Base-by-base conservation (phyloP, 2,888 invertebrate species). In the Gisinianus flammeolus region DNA sequence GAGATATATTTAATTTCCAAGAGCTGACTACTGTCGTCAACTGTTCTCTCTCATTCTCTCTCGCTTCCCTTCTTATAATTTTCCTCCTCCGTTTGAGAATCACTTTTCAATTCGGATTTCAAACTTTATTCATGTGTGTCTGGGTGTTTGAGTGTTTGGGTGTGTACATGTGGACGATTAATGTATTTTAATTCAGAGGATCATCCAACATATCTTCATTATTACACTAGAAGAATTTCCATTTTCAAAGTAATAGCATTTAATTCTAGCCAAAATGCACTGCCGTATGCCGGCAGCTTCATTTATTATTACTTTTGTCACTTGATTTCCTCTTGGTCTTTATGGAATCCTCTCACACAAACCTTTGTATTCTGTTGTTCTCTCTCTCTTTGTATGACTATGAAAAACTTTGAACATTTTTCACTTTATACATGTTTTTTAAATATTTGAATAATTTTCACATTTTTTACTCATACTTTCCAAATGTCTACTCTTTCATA, bases 201-300 rank as follows among this genome's bases (percentile, higher is more conserved):
- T 70, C 52, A 28, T 31, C 72, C 58, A 71, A 56, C 71, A 58
- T 72, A 72, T 72, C 72, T 72, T 72, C 72, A 72, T 72, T 72
- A 72, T 72, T 72, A 72, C 72, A 72, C 72, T 58, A 31, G 72
- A 72, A 72, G 72, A 72, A 72, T 72, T 72, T 72, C 72, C 72
- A 72, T 72, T 72, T 72, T 62, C 52, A 72, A 72, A 72, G 72
- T 58, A 72, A 72, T 72, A 72, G 56, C 72, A 24, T 72, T 56
- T 31, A 72, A 58, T 72, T 72, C 56, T 58, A 33, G 22, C 31
- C 26, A 8, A 26, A 62, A 24, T 31, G 24, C n/a, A 22, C 28
- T 67, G 16, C 67, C 10, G 33, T n/a, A n/a, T n/a, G n/a, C n/a
- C n/a, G n/a, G n/a, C n/a, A n/a, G n/a, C n/a, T n/a, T n/a, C n/a